These are phyloP conservation scores for Eriosoma lanigerum DNA, from an alignment of 1,140 invertebrate genomes.

Conservation along the genomic window DNA sequence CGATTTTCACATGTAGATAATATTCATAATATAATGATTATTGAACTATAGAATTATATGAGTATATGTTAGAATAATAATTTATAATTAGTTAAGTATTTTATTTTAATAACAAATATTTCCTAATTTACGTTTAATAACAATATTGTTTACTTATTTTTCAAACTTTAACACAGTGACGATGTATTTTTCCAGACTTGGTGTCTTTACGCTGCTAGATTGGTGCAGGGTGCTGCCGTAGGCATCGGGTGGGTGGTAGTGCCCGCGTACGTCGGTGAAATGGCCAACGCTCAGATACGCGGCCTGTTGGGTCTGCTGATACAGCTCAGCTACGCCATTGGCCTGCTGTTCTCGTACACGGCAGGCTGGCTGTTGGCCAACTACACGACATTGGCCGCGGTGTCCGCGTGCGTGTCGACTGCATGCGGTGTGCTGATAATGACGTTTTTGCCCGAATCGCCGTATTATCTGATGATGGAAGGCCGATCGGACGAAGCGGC, in stretches of 20 bases:
- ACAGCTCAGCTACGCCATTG: constrained; percentile 76
- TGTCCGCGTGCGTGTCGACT: constrained; percentile 65
- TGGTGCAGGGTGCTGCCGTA: constrained; percentile 66
- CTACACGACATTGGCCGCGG: constrained; percentile 69
- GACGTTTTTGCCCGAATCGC: constrained; percentile 79
- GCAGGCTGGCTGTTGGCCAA: constrained; percentile 70
- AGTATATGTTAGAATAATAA: too few relatives aligned
- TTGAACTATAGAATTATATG: too few relatives aligned
- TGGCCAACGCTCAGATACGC: constrained; percentile 59
- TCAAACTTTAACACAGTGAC: too few relatives aligned
- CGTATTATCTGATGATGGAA: constrained; percentile 68
- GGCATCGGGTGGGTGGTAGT: constrained; percentile 75
- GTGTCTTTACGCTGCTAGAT: constrained; percentile 58
- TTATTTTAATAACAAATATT: too few relatives aligned
- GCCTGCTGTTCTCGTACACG: constrained; percentile 74
- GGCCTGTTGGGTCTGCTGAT: constrained; percentile 69
- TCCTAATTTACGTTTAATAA: too few relatives aligned
- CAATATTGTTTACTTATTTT: too few relatives aligned
- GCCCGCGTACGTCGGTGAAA: constrained; percentile 86
- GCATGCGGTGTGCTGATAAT: constrained; percentile 68
- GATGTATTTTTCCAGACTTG: not conserved
- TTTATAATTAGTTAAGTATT: too few relatives aligned
- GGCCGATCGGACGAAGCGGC: constrained; percentile 67
- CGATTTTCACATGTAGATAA: too few relatives aligned
- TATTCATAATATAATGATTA: too few relatives aligned